Conservation (phyloP, 2,888 invertebrate species). For the Cataglyphis altisquamis region DNA sequence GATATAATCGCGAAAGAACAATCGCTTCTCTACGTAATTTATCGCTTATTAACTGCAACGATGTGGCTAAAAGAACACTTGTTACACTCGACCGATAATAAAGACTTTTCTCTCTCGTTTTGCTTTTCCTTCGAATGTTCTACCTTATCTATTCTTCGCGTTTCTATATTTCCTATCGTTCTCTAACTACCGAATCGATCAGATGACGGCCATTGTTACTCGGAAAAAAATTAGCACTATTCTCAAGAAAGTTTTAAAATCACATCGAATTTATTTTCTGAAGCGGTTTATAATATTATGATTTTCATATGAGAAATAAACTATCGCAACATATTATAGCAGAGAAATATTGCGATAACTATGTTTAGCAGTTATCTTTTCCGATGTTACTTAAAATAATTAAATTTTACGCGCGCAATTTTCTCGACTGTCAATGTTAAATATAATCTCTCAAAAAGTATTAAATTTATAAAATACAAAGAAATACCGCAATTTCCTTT, state of each 20-base stretch:
- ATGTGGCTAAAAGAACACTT: conserved; percentile 66
- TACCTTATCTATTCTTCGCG: conserved; percentile 55
- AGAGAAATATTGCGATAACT: conserved; percentile 8
- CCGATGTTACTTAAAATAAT: conserved; percentile 20
- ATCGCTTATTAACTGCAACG: conserved; percentile 72
- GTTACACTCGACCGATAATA: conserved; percentile 60
- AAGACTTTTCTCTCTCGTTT: conserved; percentile 46
- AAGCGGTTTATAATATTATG: conserved; percentile 28
- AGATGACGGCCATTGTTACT: conserved; percentile 46
- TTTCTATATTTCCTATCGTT: conserved; percentile 56
- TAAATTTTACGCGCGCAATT: conserved; percentile 1
- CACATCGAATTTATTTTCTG: conserved; percentile 32
- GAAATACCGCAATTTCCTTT: not conserved
- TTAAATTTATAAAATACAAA: conserved; percentile 4
- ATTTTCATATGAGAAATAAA: conserved; percentile 6
- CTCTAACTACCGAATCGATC: conserved; percentile 44
- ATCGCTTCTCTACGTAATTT: conserved; percentile 54
- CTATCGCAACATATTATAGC: not conserved
- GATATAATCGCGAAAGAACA: conserved; percentile 51
- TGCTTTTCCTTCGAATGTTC: conserved; percentile 42
- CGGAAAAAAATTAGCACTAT: conserved; percentile 35
- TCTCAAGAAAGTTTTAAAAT: conserved; percentile 47
- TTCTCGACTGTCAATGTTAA: conserved; percentile 19
- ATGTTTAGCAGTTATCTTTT: not conserved
- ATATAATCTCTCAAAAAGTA: conserved; percentile 1